Conservation (phyloP, 2,888 invertebrate species). For the Xestia sexstrigata region DNA sequence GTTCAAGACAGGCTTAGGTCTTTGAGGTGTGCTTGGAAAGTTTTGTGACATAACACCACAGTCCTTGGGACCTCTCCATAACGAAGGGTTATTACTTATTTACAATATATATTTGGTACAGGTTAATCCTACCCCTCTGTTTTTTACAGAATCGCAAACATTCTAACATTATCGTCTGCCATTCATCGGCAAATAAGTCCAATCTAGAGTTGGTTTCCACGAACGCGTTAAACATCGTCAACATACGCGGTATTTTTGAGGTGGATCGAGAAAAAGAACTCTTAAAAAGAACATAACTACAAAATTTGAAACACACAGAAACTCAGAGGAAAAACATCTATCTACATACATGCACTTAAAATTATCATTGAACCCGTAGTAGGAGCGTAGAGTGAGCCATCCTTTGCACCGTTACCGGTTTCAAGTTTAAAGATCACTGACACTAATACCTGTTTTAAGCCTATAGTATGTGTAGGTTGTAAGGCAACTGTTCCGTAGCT, state of each 20-base stretch:
- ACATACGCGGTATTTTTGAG: background rate
- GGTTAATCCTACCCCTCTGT: background rate
- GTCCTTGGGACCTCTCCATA: background rate
- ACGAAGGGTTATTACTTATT: background rate
- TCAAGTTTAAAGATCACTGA: background rate
- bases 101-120: background rate
- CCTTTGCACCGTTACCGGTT: background rate
- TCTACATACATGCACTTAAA: background rate
- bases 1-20: background rate
- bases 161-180: background rate
- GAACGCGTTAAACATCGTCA: background rate
- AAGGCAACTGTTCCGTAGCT: background rate
- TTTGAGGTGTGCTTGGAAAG: conserved; percentile 17
- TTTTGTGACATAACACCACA: background rate
- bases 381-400: too few species aligned
- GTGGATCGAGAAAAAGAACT: background rate
- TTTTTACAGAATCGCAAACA: background rate
- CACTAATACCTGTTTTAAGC: background rate
- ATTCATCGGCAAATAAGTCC: background rate
- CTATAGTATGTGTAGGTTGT: background rate
- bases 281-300: background rate
- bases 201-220: background rate
- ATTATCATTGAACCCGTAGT: background rate
- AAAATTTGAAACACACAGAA: too few species aligned
- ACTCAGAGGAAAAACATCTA: background rate